phyloP scores from a whole-genome alignment of 2,888 invertebrate genomes.

The Pachycephus smyrnensis region DNA sequence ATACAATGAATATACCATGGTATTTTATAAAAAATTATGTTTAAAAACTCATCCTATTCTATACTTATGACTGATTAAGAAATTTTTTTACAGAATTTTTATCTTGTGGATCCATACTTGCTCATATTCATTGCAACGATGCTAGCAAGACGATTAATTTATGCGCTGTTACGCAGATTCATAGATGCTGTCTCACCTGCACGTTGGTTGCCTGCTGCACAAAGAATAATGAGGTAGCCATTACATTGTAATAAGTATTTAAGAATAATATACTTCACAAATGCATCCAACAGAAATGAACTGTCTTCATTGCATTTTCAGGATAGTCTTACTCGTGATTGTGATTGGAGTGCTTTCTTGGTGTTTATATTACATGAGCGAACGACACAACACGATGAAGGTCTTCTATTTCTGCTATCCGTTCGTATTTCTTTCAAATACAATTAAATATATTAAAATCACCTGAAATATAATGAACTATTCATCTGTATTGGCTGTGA shows the following conservation, averaged over 20 bases:
- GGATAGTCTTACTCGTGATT: slow-evolving; percentile 74
- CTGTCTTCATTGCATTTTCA: slow-evolving; percentile 60
- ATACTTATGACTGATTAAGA: neutral
- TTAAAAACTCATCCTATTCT: neutral
- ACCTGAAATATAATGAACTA: slow-evolving; percentile 8
- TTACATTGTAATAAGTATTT: neutral
- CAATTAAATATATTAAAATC: slow-evolving; percentile 16
- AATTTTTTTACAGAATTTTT: slow-evolving; percentile 83
- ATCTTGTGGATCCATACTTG: slow-evolving; percentile 91
- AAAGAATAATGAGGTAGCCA: slow-evolving; percentile 64
- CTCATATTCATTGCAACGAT: slow-evolving; percentile 86
- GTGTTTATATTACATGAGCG: slow-evolving; percentile 79
- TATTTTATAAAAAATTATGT: slow-evolving; percentile 64
- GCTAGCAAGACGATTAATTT: slow-evolving; percentile 83
- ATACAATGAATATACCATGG: slow-evolving; percentile 88
- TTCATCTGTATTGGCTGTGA: neutral
- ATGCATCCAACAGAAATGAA: neutral
- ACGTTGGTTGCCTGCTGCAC: slow-evolving; percentile 54
- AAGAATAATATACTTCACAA: neutral
- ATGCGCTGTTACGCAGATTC: slow-evolving; percentile 71
- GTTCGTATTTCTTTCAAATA: slow-evolving; percentile 73
- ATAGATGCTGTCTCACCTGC: slow-evolving; percentile 69
- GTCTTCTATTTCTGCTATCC: slow-evolving; percentile 90
- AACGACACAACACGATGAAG: slow-evolving; percentile 82
- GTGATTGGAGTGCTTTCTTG: slow-evolving; percentile 74